Base-by-base conservation (phyloP, 2,797 vertebrate species). In the Psittacula echo region DNA sequence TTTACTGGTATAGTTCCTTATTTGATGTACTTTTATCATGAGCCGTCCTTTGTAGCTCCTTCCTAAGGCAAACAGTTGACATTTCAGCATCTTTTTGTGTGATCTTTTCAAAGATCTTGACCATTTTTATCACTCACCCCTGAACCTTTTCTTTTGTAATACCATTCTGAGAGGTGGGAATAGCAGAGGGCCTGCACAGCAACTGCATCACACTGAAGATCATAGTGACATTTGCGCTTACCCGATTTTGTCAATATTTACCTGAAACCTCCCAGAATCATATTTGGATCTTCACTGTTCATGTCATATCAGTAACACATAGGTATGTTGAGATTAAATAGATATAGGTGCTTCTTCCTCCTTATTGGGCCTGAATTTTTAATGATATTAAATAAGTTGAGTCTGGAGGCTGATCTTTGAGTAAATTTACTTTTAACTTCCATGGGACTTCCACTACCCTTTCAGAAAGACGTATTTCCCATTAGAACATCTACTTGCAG, bases 371-470 rank as follows among this genome's bases (percentile, higher is more conserved):
- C 34, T 79, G 88, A 88, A 66, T 94, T 81, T n/a, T 42, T 42
- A 56, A 51, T 53, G 18, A 34, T 80, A 15, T 71, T 77, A 50
- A 80, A 18, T 70, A 42, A 76, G 16, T 29, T 91, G 44, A 88
- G 47, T 81, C 24, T n/a, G 26, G 65, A 86, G 50, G 42, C 66
- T 90, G 45, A 73, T 91, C 70, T 85, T 82, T 78, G 70, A 65
- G 67, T 51, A 81, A 90, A 82, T 87, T 83, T 94, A 56, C 86
- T 89, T 85, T 90, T 83, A 17, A 32, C 24, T 48, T 91, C 72
- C 32, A 10, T 50, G 76, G 65, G 56, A 75, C 32, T 94, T 85
- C 26, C 39, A 27, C 45, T 87, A 48, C 26, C 17, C 34, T 86
- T 94, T 94, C 39, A 80, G 73, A 83, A 94, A 91, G 61, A 80